Conservation (phyloP, 1,140 invertebrate genomes). For the Penaeus indicus region DNA sequence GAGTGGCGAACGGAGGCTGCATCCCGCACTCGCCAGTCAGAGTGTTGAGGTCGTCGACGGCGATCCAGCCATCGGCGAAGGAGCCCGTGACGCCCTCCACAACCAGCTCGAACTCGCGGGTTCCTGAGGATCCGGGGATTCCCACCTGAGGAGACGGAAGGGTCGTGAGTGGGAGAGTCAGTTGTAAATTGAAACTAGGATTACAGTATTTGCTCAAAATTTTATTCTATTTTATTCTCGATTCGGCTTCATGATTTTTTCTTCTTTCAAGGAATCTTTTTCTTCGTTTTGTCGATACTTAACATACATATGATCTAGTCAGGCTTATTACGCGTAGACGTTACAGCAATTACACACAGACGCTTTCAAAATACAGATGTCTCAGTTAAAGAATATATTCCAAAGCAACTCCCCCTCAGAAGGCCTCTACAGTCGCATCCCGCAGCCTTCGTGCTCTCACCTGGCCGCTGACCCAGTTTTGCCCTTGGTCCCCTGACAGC, state of each 20-base stretch:
- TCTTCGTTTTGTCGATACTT: no score
- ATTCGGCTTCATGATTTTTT: no score
- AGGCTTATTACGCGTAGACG: no score
- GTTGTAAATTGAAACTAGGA: not conserved
- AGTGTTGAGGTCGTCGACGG: constrained; percentile 51
- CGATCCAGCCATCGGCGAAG: constrained; percentile 42
- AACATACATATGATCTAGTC: no score
- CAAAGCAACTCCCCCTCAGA: not conserved
- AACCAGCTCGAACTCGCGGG: constrained; percentile 41
- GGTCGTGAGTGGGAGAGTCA: not conserved
- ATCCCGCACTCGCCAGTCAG: constrained; percentile 1
- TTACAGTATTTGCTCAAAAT: no score
- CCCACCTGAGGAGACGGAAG: constrained; percentile 20
- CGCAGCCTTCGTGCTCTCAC: not conserved
- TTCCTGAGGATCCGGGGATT: constrained; percentile 16
- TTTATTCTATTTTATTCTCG: no score
- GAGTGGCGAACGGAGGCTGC: constrained; percentile 35
- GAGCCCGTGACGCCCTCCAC: constrained; percentile 47
- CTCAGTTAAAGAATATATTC: no score
- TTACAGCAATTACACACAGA: no score
- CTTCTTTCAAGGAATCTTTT: no score
- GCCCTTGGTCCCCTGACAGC: constrained; percentile 33
- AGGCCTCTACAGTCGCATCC: no score
- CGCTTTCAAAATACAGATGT: no score
- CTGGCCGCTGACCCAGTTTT: constrained; percentile 45